These are phyloP conservation scores for Ctenoplectra terminalis DNA, from an alignment of 1,140 invertebrate species.

Conservation along the genomic window DNA sequence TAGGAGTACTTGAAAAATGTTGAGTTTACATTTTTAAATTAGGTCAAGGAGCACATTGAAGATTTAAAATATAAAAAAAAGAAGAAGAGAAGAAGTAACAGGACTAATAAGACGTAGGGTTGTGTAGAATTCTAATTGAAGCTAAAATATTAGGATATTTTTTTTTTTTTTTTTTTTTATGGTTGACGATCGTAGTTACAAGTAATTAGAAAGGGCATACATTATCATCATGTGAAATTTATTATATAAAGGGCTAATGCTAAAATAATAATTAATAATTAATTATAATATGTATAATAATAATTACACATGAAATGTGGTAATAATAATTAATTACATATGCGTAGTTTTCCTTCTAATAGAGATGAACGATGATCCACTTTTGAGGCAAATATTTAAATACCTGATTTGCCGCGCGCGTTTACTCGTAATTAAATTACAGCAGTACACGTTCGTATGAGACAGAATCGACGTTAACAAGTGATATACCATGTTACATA, in stretches of 20 bases:
- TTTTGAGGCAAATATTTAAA: slow-evolving; percentile 63
- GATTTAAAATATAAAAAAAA: neutral
- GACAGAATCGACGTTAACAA: slow-evolving; percentile 67
- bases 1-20: neutral
- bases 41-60: neutral
- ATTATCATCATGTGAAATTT: slow-evolving; percentile 78
- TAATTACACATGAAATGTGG: slow-evolving; percentile 61
- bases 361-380: slow-evolving; percentile 73
- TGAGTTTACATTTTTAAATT: neutral
- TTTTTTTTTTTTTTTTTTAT: neutral
- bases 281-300: slow-evolving; percentile 45
- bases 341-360: slow-evolving; percentile 75
- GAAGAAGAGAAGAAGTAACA: neutral
- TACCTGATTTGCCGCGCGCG: slow-evolving; percentile 57
- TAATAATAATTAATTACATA: slow-evolving; percentile 80
- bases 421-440: slow-evolving; percentile 70
- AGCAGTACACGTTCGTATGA: slow-evolving; percentile 59
- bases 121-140: neutral
- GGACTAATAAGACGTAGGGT: neutral
- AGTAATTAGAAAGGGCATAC: slow-evolving; percentile 21
- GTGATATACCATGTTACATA: slow-evolving; percentile 62
- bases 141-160: neutral
- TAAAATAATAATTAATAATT: slow-evolving; percentile 72
- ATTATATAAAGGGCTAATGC: slow-evolving; percentile 82
- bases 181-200: neutral